phyloP scores from a whole-genome alignment of 2,113 vertebrate genomes.

The Crotalus tigris region DNA sequence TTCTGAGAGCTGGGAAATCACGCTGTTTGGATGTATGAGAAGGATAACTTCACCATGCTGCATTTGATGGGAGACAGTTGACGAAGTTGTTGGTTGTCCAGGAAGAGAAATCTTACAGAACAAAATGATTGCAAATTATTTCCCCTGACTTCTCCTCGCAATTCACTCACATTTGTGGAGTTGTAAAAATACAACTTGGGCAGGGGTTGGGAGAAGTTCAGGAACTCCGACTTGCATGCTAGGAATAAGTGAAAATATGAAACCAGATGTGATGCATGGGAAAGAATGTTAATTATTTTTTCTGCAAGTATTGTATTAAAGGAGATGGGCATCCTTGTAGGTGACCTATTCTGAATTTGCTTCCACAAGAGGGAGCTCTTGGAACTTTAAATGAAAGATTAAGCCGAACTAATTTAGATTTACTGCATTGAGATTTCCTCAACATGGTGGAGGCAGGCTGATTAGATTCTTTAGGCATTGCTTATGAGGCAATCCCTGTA shows the following conservation, averaged over 20 bases:
- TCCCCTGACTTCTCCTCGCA: constrained; percentile 22
- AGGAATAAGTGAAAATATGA: constrained; percentile 7
- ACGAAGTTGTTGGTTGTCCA: constrained; percentile 13
- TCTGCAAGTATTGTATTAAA: neutral
- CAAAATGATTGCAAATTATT: constrained; percentile 33
- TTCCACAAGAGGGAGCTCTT: constrained; percentile 70
- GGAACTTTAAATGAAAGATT: constrained; percentile 50
- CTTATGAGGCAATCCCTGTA: neutral
- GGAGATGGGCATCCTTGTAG: rapidly evolving
- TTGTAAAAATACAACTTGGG: constrained; percentile 16
- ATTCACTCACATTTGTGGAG: neutral
- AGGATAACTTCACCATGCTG: neutral
- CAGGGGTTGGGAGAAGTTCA: neutral
- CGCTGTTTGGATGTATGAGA: constrained; percentile 13
- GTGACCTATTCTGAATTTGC: rapidly evolving
- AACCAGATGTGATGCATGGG: neutral
- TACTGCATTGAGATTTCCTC: neutral
- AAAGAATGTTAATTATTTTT: constrained; percentile 23
- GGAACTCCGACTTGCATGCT: constrained; percentile 23
- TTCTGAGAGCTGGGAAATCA: neutral
- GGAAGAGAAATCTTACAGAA: constrained; percentile 34
- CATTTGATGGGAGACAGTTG: neutral
- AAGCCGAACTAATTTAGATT: rapidly evolving
- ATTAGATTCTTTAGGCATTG: neutral
- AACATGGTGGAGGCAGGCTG: neutral